These are phyloP conservation scores for Hoplostethus atlanticus DNA, from an alignment of 2,797 vertebrate genomes.

Conservation along the genomic window DNA sequence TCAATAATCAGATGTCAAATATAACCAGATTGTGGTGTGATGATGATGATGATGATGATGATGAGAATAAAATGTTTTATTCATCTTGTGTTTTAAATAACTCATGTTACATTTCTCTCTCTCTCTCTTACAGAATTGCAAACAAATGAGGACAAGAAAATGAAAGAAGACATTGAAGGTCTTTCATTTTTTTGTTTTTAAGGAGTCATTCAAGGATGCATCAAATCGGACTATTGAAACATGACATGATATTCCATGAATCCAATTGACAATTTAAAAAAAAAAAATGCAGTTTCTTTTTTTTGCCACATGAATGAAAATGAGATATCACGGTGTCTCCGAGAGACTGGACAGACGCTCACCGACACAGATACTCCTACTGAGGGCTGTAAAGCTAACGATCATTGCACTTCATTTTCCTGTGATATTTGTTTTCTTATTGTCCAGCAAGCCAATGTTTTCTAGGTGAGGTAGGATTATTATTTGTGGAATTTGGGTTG, in stretches of 20 bases:
- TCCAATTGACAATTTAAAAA: conserved; percentile 51
- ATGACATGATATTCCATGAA: conserved; percentile 50
- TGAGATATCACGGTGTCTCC: conserved; percentile 36
- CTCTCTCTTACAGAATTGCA: conserved; percentile 71
- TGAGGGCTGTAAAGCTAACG: conserved; percentile 65
- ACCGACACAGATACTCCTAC: conserved; percentile 42
- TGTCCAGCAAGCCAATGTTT: conserved; percentile 50
- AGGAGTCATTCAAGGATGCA: conserved; percentile 55
- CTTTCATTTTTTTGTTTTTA: conserved; percentile 62
- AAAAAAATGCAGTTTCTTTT: conserved; percentile 59
- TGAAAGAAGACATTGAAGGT: conserved; percentile 60
- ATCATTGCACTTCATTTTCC: conserved; percentile 77
- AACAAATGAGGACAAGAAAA: conserved; percentile 75
- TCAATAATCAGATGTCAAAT: not conserved
- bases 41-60: not conserved
- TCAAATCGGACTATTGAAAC: conserved; percentile 62
- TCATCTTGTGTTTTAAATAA: not conserved
- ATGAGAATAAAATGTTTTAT: not conserved
- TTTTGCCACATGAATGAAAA: conserved; percentile 61
- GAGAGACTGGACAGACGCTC: conserved; percentile 36
- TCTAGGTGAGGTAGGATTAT: conserved; percentile 46
- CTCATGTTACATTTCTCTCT: not conserved
- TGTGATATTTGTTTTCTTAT: conserved; percentile 67
- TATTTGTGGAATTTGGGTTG: conserved; percentile 57
- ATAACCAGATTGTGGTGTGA: not conserved